Evolutionary conservation across 2,888 invertebrate species (phyloP).

Genomic region (Ectropis crepuscularia): DNA sequence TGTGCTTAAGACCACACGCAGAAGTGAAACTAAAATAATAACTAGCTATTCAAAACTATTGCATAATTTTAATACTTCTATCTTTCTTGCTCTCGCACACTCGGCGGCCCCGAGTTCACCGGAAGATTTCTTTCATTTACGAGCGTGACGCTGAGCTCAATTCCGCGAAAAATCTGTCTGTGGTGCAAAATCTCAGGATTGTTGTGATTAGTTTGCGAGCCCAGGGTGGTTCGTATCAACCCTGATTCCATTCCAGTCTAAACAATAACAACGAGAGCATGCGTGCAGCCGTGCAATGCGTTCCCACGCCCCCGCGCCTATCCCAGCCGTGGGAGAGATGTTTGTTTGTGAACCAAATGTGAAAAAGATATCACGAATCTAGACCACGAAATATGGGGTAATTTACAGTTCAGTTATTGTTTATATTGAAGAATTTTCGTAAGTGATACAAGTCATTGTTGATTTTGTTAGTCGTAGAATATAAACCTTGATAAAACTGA

Average conservation of each 20-base stretch:
- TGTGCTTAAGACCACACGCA: no score
- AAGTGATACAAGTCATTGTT: not conserved
- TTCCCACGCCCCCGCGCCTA: conserved; percentile 40
- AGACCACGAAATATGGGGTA: conserved; percentile 20
- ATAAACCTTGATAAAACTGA: not conserved
- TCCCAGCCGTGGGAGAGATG: conserved; percentile 49
- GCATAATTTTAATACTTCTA: no score
- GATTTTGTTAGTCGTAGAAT: not conserved
- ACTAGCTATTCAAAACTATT: no score
- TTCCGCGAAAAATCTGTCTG: no score
- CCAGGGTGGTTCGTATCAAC: conserved; percentile 1
- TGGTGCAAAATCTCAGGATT: no score
- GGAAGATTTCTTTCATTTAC: no score
- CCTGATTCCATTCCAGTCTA: conserved; percentile 17
- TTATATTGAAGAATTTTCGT: not conserved
- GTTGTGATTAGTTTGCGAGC: no score
- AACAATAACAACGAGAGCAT: conserved; percentile 41
- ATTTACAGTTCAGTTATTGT: conserved; percentile 4
- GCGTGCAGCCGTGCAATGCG: conserved; percentile 28
- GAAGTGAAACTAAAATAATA: no score
- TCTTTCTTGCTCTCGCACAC: no score
- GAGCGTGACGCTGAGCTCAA: no score
- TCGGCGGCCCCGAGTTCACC: no score
- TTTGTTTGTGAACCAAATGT: conserved; percentile 36
- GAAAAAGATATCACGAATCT: conserved; percentile 13